These are phyloP conservation scores for Naso thynnoides DNA, from an alignment of 2,797 vertebrate species.

Conservation along the genomic window DNA sequence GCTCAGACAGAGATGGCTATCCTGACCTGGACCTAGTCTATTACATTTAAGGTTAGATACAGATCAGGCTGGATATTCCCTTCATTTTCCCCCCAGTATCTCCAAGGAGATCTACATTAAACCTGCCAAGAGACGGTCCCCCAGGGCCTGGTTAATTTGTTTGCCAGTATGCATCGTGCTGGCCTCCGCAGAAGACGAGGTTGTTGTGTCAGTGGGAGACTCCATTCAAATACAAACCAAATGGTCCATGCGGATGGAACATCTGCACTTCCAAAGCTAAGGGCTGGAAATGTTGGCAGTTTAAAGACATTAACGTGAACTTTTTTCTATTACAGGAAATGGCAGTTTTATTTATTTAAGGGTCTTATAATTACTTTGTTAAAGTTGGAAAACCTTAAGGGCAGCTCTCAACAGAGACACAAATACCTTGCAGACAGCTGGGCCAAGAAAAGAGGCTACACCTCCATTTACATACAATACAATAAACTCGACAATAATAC, in stretches of 20 bases:
- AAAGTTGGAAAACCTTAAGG: slow-evolving; percentile 45
- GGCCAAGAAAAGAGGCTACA: slow-evolving; percentile 19
- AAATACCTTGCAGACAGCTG: slow-evolving; percentile 28
- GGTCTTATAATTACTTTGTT: slow-evolving; percentile 58
- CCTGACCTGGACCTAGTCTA: slow-evolving; percentile 71
- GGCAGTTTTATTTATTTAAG: slow-evolving; percentile 56
- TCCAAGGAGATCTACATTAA: slow-evolving; percentile 71
- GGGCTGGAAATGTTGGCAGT: slow-evolving; percentile 52
- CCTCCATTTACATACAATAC: slow-evolving; percentile 12
- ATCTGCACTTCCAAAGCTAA: slow-evolving; percentile 46
- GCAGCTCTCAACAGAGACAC: slow-evolving; percentile 24
- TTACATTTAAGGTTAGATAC: slow-evolving; percentile 75
- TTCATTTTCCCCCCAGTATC: slow-evolving; percentile 71
- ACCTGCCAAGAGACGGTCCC: slow-evolving; percentile 64
- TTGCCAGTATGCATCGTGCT: slow-evolving; percentile 50
- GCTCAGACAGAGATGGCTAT: slow-evolving; percentile 64
- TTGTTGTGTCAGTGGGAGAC: slow-evolving; percentile 6
- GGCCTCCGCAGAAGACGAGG: slow-evolving; percentile 42
- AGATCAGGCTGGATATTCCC: slow-evolving; percentile 67
- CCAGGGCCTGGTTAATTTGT: slow-evolving; percentile 60
- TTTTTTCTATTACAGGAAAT: slow-evolving; percentile 40
- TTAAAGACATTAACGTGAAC: slow-evolving; percentile 48
- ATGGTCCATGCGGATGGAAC: slow-evolving; percentile 43
- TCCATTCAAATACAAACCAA: slow-evolving; percentile 49
- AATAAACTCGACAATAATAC: slow-evolving; percentile 2